These are phyloP conservation scores for Pimephales promelas DNA, from an alignment of 2,113 vertebrate species.

Conservation along the genomic window DNA sequence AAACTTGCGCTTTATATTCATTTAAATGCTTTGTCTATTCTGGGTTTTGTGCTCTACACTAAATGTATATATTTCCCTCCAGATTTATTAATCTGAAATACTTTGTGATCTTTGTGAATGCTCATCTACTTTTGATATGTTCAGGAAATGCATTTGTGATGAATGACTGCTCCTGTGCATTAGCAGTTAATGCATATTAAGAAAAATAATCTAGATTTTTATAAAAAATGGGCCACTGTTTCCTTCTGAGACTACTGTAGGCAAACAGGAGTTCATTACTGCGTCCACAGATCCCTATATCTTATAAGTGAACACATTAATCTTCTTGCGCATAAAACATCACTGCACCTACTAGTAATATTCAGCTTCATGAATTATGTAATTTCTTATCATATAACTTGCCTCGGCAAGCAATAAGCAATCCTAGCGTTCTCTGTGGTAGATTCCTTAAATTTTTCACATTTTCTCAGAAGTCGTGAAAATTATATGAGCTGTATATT, in stretches of 20 bases:
- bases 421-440: slow-evolving; percentile 57
- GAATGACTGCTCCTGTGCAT: background rate
- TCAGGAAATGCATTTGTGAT: background rate
- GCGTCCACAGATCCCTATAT: background rate
- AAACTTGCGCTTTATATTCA: background rate
- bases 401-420: slow-evolving; percentile 61
- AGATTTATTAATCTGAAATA: background rate
- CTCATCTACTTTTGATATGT: slow-evolving; percentile 3
- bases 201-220: background rate
- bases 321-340: slow-evolving; percentile 21
- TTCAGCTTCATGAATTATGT: slow-evolving; percentile 18
- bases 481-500: slow-evolving; percentile 59
- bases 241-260: background rate
- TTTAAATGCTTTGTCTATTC: background rate
- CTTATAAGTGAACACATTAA: slow-evolving; percentile 7
- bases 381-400: slow-evolving; percentile 48
- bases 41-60: background rate
- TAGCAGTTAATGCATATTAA: slow-evolving; percentile 40
- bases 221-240: background rate
- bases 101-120: background rate
- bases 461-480: slow-evolving; percentile 62
- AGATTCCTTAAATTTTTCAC: slow-evolving; percentile 56
- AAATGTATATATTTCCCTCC: background rate
- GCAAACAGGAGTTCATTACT: slow-evolving; percentile 19
- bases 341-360: background rate